phyloP scores from a whole-genome alignment of 2,113 vertebrate genomes.

The Maccullochella peelii region DNA sequence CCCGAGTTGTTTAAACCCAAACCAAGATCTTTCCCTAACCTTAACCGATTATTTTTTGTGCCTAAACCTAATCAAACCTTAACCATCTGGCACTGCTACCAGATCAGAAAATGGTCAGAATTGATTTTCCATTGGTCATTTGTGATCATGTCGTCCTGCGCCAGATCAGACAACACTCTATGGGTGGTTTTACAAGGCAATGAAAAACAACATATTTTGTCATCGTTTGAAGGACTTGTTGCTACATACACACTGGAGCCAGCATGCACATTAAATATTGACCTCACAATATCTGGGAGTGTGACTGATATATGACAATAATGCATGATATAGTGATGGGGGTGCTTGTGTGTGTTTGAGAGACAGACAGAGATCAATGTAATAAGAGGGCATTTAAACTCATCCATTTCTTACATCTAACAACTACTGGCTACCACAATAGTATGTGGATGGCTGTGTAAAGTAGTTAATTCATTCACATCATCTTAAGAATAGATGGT shows the following conservation, averaged over 20 bases:
- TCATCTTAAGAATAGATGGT: conserved; percentile 13
- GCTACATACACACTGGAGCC: background rate
- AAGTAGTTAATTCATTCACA: conserved; percentile 12
- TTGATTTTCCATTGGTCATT: background rate
- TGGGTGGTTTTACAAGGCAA: background rate
- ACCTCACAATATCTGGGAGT: background rate
- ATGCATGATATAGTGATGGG: background rate
- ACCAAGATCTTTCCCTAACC: background rate
- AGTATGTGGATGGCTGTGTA: background rate
- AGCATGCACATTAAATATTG: background rate
- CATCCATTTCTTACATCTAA: background rate
- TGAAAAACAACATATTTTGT: background rate
- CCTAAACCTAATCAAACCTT: background rate
- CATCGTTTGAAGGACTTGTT: background rate
- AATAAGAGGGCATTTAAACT: conserved; percentile 15
- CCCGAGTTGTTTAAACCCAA: background rate
- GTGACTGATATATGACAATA: background rate
- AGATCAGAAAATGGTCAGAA: background rate
- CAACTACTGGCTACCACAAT: background rate
- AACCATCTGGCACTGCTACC: background rate
- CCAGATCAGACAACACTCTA: background rate
- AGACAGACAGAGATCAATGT: conserved; percentile 7
- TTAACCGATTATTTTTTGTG: background rate
- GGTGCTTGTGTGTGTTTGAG: conserved; percentile 6
- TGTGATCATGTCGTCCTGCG: background rate